Conservation (phyloP, 2,113 vertebrate genomes). For the Leucoraja erinaceus region DNA sequence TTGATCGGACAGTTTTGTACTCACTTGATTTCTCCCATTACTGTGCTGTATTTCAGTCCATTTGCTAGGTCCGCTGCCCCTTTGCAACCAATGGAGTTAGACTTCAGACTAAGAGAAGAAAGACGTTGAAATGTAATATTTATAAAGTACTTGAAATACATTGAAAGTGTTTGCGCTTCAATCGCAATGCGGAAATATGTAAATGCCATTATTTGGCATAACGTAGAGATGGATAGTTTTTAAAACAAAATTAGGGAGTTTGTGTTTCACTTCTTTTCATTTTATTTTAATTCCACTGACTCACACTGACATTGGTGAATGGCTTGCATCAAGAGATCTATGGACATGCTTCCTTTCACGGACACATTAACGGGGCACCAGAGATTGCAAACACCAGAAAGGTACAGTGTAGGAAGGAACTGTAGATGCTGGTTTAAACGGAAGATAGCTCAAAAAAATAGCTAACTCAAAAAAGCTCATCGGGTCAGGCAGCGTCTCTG, state of each 20-base stretch:
- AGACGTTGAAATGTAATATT: neutral
- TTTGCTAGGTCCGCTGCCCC: neutral
- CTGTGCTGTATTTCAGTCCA: neutral
- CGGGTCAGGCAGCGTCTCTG: no score
- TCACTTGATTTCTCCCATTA: conserved; percentile 12
- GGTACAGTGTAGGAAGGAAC: neutral
- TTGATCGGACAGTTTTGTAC: neutral
- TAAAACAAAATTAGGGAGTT: neutral
- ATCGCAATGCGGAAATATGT: neutral
- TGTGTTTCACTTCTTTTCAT: neutral
- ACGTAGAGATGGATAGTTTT: neutral
- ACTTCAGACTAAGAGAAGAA: conserved; percentile 13
- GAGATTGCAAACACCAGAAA: neutral
- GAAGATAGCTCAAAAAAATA: no score
- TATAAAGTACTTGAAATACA: neutral
- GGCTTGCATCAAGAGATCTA: neutral
- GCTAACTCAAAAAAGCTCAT: no score
- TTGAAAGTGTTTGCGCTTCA: neutral
- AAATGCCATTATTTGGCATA: neutral
- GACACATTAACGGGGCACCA: neutral
- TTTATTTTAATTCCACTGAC: neutral
- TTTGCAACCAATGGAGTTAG: neutral
- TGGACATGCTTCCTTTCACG: neutral
- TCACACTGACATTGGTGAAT: neutral
- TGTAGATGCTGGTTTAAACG: no score